These are phyloP conservation scores for Drosophila lacertosa DNA, from an alignment of 1,140 invertebrate species.

Conservation along the genomic window DNA sequence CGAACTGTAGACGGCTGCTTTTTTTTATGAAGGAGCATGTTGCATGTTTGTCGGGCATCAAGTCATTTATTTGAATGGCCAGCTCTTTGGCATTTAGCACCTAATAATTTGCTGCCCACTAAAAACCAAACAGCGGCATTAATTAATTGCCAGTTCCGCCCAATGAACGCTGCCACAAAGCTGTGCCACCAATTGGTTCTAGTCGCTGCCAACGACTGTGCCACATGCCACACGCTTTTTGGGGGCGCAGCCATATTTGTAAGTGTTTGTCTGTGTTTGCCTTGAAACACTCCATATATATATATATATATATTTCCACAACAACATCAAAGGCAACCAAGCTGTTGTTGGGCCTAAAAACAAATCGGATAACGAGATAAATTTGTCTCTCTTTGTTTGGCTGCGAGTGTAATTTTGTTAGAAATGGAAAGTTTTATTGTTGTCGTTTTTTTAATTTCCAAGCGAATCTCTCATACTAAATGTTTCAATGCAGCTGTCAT, in stretches of 20 bases:
- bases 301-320: constrained; percentile 43
- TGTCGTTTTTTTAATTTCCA: constrained; percentile 53
- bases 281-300: constrained; percentile 41
- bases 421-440: constrained; percentile 81
- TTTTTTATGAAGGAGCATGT: constrained; percentile 9
- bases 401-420: constrained; percentile 67
- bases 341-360: neutral
- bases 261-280: neutral
- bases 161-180: constrained; percentile 47
- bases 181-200: constrained; percentile 58
- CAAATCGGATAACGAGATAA: constrained; percentile 63
- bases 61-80: constrained; percentile 47
- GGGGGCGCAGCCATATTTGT: neutral
- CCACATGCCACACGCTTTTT: constrained; percentile 49
- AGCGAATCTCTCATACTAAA: constrained; percentile 72
- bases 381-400: constrained; percentile 69
- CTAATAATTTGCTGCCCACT: constrained; percentile 50
- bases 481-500: constrained; percentile 61
- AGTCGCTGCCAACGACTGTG: constrained; percentile 18
- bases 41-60: constrained; percentile 56
- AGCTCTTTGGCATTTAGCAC: constrained; percentile 71
- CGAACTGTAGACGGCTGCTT: neutral
- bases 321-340: constrained; percentile 17
- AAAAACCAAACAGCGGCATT: constrained; percentile 44
- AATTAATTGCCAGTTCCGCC: constrained; percentile 68